Evolutionary conservation across 2,797 vertebrate genomes (phyloP).

Genomic region (Eremophila alpestris): DNA sequence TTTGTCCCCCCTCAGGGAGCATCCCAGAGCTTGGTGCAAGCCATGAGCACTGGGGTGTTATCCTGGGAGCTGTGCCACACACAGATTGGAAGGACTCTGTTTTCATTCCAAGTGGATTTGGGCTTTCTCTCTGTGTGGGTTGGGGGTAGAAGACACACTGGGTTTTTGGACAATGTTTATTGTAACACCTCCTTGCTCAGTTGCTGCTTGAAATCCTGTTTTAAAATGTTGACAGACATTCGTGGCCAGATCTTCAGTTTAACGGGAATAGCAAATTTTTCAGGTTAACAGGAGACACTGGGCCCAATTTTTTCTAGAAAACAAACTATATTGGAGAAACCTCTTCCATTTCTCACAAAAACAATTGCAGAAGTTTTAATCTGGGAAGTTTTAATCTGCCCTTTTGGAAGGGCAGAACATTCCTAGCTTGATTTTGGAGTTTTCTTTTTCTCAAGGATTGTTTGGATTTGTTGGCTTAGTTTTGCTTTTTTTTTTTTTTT

Average conservation of each 20-base stretch:
- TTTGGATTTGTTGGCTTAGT: neutral
- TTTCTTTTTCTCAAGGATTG: neutral
- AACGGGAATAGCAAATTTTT: neutral
- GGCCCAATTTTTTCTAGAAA: neutral
- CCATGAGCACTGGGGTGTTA: neutral
- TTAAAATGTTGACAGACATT: neutral
- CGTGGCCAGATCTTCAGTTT: neutral
- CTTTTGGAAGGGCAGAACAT: neutral
- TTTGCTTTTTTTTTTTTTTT: neutral
- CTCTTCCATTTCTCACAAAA: neutral
- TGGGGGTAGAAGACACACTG: neutral
- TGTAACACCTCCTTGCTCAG: neutral
- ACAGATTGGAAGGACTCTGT: neutral
- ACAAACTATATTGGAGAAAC: neutral
- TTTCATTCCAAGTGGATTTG: neutral
- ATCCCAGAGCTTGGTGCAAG: neutral
- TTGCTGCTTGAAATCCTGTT: neutral
- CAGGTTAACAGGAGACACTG: neutral
- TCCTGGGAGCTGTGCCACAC: neutral
- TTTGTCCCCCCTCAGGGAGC: neutral
- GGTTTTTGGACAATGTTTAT: constrained; percentile 9
- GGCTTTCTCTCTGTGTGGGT: neutral
- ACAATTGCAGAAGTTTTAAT: neutral
- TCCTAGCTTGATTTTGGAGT: neutral
- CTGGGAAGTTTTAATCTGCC: neutral